Evolutionary conservation across 2,888 invertebrate species (phyloP), one percentile per base, ranked within the genome.

Genomic region (Platycheirus rosarum): DNA sequence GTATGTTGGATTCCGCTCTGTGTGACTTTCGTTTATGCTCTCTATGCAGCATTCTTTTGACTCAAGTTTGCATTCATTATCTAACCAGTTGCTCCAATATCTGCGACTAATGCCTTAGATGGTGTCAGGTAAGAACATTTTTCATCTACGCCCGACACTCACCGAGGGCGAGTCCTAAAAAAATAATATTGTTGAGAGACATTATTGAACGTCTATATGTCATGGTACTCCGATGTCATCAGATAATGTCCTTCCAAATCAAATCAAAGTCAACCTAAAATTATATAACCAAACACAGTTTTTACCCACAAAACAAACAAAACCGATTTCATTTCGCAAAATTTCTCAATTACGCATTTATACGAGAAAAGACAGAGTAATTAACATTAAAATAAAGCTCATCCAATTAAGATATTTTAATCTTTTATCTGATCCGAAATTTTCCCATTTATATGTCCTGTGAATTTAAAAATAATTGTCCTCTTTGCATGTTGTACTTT

Each of bases 401-500:
- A 75, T 70, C 75, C 80, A 80, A 80, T 80, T 75, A 80, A 80
- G 75, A 75, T 62, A 70, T 80, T 80, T 80, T 75, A 75, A 80
- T 75, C 65, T 66, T 69, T 80, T 75, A 80, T 80, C 80, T 70
- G 80, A 75, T 75, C 35, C 70, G 62, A 80, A 80, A 75, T 75
- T 63, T 60, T 57, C 65, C 48, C 75, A 70, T 75, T 57, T 60
- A 60, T 70, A 75, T 60, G 65, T 80, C 37, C 70, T 70, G 65
- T 23, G 65, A 70, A 57, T 65, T 80, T 32, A 7, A 32, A 32
- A 7, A 69, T 57, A 65, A 74, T 75, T 60, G 65, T 57, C 23
- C 57, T 46, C 63, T 37, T 44, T 42, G 51, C 16, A 42, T 79
- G 26, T 57, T n/a, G 63, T 42, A 65, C 65, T 70, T 70, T 51